A percentile compares a stretch with the other conserved stretches of the same genome.
Evolutionary conservation across 2,888 invertebrate genomes (phyloP).

Genomic region (Ennomos erosarius): DNA sequence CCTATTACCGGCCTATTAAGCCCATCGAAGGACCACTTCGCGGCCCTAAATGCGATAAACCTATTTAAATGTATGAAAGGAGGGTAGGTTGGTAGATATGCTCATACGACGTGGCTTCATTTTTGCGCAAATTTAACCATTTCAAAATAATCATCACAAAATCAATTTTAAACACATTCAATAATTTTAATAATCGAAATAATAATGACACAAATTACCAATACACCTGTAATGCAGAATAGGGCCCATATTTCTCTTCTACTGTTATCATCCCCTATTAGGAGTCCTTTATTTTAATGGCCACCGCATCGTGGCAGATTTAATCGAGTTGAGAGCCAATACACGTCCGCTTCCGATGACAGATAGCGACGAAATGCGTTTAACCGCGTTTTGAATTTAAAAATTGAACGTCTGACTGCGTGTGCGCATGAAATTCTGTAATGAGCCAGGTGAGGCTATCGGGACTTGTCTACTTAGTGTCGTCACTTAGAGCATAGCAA

Average conservation of each 20-base stretch:
- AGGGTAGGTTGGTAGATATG: no score
- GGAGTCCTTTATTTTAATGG: conserved; percentile 72
- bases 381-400: conserved; percentile 66
- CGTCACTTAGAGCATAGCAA: conserved; percentile 53
- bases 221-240: conserved; percentile 52
- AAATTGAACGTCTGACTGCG: conserved; percentile 55
- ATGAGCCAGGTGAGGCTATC: conserved; percentile 74
- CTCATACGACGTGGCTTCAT: no score
- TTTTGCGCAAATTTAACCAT: no score
- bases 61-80: conserved; percentile 5
- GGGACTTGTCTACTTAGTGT: conserved; percentile 72
- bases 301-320: conserved; percentile 71
- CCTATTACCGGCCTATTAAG: conserved; percentile 54
- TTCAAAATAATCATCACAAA: no score
- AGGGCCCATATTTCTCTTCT: conserved; percentile 9
- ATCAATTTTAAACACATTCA: no score
- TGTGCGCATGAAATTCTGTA: conserved; percentile 63
- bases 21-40: conserved; percentile 46
- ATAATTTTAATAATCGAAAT: no score
- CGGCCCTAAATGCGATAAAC: conserved; percentile 33
- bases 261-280: conserved; percentile 64
- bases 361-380: conserved; percentile 73
- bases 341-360: conserved; percentile 74
- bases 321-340: conserved; percentile 64
- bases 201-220: conserved; percentile 35